Evolutionary conservation across 2,113 vertebrate genomes (phyloP).

Genomic region (Naja naja): DNA sequence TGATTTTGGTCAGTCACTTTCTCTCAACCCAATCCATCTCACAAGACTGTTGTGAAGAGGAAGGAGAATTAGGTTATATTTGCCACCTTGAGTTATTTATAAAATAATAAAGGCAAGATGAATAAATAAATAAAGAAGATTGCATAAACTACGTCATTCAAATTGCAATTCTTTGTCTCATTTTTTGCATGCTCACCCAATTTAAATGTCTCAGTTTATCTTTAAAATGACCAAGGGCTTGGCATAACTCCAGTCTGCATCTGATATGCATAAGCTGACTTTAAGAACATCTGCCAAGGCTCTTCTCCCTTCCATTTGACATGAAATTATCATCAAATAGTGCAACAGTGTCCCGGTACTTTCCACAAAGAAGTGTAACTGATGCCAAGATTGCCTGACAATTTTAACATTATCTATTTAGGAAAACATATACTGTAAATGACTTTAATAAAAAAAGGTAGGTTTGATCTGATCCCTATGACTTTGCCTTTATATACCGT

Average conservation of each 20-base stretch:
- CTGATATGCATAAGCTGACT: neutral
- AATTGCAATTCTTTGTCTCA: neutral
- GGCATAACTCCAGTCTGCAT: neutral
- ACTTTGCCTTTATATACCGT: neutral
- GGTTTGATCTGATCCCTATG: neutral
- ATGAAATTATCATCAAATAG: neutral
- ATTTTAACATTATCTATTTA: neutral
- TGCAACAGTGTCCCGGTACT: neutral
- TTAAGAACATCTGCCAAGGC: neutral
- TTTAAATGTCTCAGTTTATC: neutral
- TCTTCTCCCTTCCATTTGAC: neutral
- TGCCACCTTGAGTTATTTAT: neutral
- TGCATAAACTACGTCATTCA: neutral
- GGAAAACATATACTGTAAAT: neutral
- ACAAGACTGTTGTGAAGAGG: neutral
- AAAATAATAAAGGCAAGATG: neutral
- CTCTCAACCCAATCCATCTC: no score
- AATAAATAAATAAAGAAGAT: neutral
- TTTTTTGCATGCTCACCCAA: neutral
- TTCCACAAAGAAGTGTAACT: neutral
- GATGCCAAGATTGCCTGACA: neutral
- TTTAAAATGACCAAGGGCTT: neutral
- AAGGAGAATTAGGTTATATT: neutral
- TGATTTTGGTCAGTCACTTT: neutral
- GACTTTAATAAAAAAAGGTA: neutral